A percentile compares a stretch with the other conserved stretches of the same genome.
Conservation (phyloP, 1,140 invertebrate genomes). For the Drosophila prosaltans region DNA sequence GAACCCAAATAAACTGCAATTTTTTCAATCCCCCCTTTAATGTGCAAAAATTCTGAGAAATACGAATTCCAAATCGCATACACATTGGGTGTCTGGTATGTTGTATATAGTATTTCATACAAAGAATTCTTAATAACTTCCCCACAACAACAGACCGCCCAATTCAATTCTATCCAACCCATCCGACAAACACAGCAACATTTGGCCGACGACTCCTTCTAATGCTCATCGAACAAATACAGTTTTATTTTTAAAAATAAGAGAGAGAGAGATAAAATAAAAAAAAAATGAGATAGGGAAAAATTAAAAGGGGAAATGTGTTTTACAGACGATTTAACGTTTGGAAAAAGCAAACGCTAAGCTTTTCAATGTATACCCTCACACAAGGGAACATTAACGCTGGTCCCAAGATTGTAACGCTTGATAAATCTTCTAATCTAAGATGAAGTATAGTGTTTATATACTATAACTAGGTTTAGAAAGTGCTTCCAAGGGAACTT, state of each 20-base stretch:
- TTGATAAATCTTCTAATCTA: too few relatives aligned
- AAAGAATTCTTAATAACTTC: conserved; percentile 2
- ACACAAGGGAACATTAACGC: not conserved
- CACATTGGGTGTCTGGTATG: not conserved
- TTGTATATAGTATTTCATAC: not conserved
- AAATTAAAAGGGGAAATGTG: not conserved
- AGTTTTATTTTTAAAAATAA: conserved; percentile 12
- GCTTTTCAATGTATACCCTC: not conserved
- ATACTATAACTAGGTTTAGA: too few relatives aligned
- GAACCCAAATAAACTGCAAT: conserved; percentile 10
- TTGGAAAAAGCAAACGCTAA: conserved; percentile 3
- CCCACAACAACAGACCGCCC: not conserved
- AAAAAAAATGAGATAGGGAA: not conserved
- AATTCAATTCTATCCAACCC: not conserved
- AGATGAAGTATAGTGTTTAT: too few relatives aligned
- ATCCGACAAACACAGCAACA: not conserved
- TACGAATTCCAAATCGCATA: not conserved
- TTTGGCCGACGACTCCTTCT: not conserved
- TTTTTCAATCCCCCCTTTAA: not conserved
- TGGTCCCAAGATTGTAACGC: not conserved
- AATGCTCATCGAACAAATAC: conserved; percentile 10
- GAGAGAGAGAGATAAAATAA: not conserved
- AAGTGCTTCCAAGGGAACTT: too few relatives aligned
- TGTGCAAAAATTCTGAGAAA: conserved; percentile 9
- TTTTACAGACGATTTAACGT: conserved; percentile 12